Conservation (phyloP, 1,140 invertebrate genomes). For the Cherax quadricarinatus region DNA sequence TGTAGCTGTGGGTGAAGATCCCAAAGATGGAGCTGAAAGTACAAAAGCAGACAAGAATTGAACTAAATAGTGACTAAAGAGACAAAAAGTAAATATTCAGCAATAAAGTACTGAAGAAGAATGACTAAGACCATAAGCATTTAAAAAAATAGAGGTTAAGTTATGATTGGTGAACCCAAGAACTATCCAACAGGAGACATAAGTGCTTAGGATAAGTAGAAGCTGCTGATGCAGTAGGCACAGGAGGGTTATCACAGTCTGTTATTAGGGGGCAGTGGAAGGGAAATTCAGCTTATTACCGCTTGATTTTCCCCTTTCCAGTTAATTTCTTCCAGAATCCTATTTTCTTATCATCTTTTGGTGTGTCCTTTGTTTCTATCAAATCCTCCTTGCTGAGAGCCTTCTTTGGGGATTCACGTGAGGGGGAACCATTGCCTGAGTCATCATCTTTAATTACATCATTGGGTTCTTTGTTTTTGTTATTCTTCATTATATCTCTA, state of each 20-base stretch:
- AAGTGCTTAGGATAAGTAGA: not conserved
- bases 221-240: slow-evolving; percentile 40
- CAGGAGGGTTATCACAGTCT: slow-evolving; percentile 66
- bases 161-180: not conserved
- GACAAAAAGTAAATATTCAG: not conserved
- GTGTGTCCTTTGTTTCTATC: slow-evolving; percentile 77
- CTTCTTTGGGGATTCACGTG: slow-evolving; percentile 77
- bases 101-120: no score
- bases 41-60: not conserved
- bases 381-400: slow-evolving; percentile 76
- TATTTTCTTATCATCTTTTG: slow-evolving; percentile 80
- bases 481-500: slow-evolving; percentile 46
- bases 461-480: slow-evolving; percentile 34
- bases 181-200: not conserved
- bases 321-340: slow-evolving; percentile 86
- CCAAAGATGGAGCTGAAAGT: not conserved
- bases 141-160: not conserved
- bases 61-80: not conserved
- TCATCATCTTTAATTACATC: slow-evolving; percentile 78
- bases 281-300: slow-evolving; percentile 77
- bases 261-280: slow-evolving; percentile 7
- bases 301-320: slow-evolving; percentile 84
- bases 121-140: not conserved
- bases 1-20: not conserved
- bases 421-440: slow-evolving; percentile 79